phyloP scores from a whole-genome alignment of 2,797 vertebrate species.

The Poliocrania exsul region DNA sequence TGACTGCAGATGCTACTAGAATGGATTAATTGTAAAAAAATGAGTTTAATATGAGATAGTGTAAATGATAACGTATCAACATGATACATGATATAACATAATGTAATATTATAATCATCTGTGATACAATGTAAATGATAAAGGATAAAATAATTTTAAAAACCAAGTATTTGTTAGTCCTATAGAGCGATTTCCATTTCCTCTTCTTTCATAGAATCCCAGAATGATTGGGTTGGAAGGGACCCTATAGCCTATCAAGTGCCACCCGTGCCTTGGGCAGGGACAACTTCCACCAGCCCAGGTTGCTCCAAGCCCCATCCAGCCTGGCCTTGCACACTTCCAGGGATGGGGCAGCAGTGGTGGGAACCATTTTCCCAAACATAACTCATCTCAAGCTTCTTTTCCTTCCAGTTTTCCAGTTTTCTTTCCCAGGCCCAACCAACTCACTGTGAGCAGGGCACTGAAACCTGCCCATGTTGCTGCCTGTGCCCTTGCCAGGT shows the following conservation, averaged over 20 bases:
- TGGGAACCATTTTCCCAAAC: neutral
- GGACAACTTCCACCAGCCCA: neutral
- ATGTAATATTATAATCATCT: neutral
- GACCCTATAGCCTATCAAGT: neutral
- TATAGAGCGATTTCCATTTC: neutral
- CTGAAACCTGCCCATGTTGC: too few species aligned
- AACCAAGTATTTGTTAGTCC: rapidly evolving
- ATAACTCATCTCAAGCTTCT: neutral
- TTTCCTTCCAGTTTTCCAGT: neutral
- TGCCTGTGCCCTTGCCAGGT: neutral
- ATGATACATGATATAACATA: too few species aligned
- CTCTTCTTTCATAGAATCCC: neutral
- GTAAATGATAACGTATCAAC: neutral
- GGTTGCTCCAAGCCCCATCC: rapidly evolving
- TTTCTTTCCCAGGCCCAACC: neutral
- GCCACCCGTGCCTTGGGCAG: neutral
- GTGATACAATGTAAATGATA: neutral
- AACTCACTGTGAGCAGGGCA: rapidly evolving
- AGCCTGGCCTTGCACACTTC: rapidly evolving
- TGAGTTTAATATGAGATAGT: neutral
- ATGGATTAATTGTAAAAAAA: neutral
- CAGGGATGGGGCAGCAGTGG: neutral
- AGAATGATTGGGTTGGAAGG: neutral
- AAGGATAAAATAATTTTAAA: neutral
- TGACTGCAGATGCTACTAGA: neutral